These are phyloP conservation scores for Tetramorium bicarinatum DNA, from an alignment of 2,888 invertebrate species.

Conservation along the genomic window DNA sequence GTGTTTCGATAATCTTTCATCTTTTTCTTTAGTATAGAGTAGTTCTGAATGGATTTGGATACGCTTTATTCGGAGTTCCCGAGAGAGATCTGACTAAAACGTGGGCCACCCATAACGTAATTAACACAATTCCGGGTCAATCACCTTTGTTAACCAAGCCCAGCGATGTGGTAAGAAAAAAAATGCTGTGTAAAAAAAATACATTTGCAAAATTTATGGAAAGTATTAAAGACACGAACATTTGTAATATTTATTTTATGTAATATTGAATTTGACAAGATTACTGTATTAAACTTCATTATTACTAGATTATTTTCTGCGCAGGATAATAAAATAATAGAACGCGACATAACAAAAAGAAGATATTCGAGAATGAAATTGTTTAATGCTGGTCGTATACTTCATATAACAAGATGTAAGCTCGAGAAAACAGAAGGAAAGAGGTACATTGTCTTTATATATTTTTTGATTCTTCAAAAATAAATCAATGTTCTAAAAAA, in stretches of 20 bases:
- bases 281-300: conserved; percentile 9
- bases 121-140: conserved; percentile 85
- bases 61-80: conserved; percentile 92
- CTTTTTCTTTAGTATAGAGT: conserved; percentile 92
- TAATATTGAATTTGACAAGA: background rate
- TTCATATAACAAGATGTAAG: conserved; percentile 92
- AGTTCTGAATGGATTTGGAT: conserved; percentile 94
- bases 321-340: conserved; percentile 90
- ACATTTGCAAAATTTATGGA: background rate
- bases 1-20: conserved; percentile 49
- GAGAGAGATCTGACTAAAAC: conserved; percentile 91
- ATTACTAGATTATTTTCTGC: conserved; percentile 61
- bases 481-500: background rate
- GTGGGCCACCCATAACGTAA: conserved; percentile 89
- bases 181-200: background rate
- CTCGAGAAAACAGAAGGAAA: conserved; percentile 80
- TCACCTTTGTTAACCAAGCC: conserved; percentile 86
- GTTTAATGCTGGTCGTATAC: conserved; percentile 93
- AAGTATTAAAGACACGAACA: background rate
- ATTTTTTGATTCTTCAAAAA: background rate
- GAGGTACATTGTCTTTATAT: conserved; percentile 53
- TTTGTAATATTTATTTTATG: background rate
- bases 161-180: conserved; percentile 51
- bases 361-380: conserved; percentile 91
- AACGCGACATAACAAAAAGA: conserved; percentile 90